Evolutionary conservation across 2,797 vertebrate genomes (phyloP).

Genomic region (Ambastaia sidthimunki): DNA sequence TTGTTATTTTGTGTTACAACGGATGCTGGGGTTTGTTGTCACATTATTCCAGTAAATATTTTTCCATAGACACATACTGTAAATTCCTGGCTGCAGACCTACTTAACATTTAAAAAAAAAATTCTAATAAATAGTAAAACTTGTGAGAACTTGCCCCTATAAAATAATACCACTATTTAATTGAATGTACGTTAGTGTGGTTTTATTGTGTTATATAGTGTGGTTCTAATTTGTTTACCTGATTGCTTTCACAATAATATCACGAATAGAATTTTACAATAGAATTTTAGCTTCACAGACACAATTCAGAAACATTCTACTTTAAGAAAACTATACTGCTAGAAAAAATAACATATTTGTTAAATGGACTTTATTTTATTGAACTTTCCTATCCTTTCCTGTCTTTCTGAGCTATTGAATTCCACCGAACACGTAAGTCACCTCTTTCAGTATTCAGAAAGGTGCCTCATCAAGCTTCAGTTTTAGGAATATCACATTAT

Average conservation of each 20-base stretch:
- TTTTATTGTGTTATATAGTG: neutral
- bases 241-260: neutral
- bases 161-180: too few species aligned
- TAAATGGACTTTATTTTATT: neutral
- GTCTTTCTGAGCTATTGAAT: neutral
- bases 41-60: too few species aligned
- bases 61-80: neutral
- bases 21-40: too few species aligned
- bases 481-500: conserved; percentile 42
- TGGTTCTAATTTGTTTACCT: neutral
- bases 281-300: too few species aligned
- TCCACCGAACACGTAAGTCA: neutral
- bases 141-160: too few species aligned
- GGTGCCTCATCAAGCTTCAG: conserved; percentile 16
- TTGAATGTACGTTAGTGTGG: too few species aligned
- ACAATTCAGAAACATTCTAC: too few species aligned
- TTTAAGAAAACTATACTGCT: neutral
- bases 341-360: neutral
- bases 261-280: too few species aligned
- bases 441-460: conserved; percentile 52
- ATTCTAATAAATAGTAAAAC: too few species aligned
- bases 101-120: too few species aligned
- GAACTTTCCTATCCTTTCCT: neutral
- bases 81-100: too few species aligned
- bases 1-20: too few species aligned